Evolutionary conservation across 2,797 vertebrate genomes (phyloP).

Genomic region (Zenarchopterus dispar): DNA sequence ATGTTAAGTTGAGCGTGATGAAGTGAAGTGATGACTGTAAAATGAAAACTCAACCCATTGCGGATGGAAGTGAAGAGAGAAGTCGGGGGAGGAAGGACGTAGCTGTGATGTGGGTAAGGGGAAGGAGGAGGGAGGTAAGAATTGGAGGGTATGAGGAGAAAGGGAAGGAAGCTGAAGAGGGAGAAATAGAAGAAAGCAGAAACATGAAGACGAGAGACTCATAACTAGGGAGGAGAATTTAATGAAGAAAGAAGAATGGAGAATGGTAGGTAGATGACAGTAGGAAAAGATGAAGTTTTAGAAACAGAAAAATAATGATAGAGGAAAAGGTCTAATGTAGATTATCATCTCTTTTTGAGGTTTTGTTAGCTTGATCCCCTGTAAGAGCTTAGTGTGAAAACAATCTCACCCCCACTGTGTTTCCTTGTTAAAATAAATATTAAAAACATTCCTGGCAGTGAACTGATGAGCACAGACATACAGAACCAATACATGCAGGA

Average conservation of each 20-base stretch:
- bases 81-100: slow-evolving; percentile 13
- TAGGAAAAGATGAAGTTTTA: slow-evolving; percentile 12
- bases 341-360: slow-evolving; percentile 18
- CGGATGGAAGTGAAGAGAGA: slow-evolving; percentile 44
- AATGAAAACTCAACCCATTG: slow-evolving; percentile 63
- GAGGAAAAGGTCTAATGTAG: slow-evolving; percentile 15
- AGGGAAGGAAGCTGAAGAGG: neutral
- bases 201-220: slow-evolving; percentile 2
- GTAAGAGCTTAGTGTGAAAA: slow-evolving; percentile 13
- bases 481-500: slow-evolving; percentile 27
- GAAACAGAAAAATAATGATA: slow-evolving; percentile 12
- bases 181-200: neutral
- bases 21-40: slow-evolving; percentile 50
- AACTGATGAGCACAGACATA: slow-evolving; percentile 18
- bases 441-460: slow-evolving; percentile 23
- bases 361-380: slow-evolving; percentile 30
- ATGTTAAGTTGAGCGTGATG: slow-evolving; percentile 36
- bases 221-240: neutral
- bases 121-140: slow-evolving; percentile 10
- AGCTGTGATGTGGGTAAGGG: slow-evolving; percentile 7
- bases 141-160: slow-evolving; percentile 16
- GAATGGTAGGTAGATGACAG: slow-evolving; percentile 3
- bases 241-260: slow-evolving; percentile 17
- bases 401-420: slow-evolving; percentile 13
- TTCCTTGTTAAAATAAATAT: slow-evolving; percentile 39